These are phyloP conservation scores for Perdita meconis DNA, from an alignment of 2,888 invertebrate species.

Conservation along the genomic window DNA sequence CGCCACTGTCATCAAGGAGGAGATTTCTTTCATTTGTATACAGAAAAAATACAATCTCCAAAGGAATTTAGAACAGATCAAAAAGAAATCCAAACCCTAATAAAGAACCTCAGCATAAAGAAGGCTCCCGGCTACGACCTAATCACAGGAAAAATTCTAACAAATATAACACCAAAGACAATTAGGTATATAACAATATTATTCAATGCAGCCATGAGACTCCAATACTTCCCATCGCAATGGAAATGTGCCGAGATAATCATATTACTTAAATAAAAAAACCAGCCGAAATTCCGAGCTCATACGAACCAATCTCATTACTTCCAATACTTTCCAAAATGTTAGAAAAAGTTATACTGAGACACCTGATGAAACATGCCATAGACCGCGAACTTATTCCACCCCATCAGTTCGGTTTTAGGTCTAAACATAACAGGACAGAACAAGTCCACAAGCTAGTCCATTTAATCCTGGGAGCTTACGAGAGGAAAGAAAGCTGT, in stretches of 20 bases:
- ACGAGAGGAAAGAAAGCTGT: slow-evolving; percentile 3
- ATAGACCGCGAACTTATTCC: background rate
- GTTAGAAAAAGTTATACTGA: background rate
- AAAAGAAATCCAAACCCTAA: background rate
- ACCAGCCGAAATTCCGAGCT: background rate
- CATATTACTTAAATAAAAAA: background rate
- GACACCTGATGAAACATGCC: background rate
- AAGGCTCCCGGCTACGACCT: background rate
- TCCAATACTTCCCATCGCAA: slow-evolving; percentile 1
- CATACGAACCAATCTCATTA: background rate
- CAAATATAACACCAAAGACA: background rate
- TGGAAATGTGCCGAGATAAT: background rate
- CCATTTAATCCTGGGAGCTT: background rate
- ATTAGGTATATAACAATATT: slow-evolving; percentile 2
- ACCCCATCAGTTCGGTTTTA: slow-evolving; percentile 2
- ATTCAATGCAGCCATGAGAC: background rate
- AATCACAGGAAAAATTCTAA: background rate
- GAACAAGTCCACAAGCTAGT: slow-evolving; percentile 8
- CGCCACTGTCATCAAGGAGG: background rate
- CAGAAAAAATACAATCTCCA: too few species aligned
- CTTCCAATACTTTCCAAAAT: background rate
- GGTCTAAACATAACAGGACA: background rate
- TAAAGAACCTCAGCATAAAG: background rate
- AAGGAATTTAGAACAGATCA: too few species aligned
- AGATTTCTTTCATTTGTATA: too few species aligned